A percentile compares a stretch with the other conserved stretches of the same genome.
These are phyloP conservation scores for Hydrocynus forskahlii DNA, from an alignment of 2,797 vertebrate species.

Conservation along the genomic window DNA sequence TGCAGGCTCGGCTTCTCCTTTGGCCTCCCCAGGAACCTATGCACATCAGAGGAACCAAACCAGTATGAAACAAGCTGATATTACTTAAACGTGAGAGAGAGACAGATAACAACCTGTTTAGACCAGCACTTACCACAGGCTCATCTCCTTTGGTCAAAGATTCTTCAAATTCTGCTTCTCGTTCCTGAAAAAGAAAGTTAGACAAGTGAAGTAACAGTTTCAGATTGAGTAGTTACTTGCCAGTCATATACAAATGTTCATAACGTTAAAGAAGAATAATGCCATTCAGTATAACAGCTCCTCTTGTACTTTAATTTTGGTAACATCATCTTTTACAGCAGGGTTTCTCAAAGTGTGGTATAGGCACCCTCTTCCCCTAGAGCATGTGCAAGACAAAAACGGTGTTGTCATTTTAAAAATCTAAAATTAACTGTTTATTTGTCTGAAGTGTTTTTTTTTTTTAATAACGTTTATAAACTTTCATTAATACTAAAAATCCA, in stretches of 20 bases:
- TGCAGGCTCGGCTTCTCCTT: conserved; percentile 87
- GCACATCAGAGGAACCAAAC: neutral
- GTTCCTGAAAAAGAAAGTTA: conserved; percentile 75
- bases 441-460: no score
- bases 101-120: neutral
- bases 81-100: neutral
- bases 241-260: neutral
- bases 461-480: no score
- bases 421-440: no score
- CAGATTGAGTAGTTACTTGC: neutral
- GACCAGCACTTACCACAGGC: conserved; percentile 84
- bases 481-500: no score
- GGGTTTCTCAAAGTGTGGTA: no score
- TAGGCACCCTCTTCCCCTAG: no score
- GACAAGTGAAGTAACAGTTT: neutral
- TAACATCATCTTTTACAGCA: no score
- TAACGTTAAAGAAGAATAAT: neutral
- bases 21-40: conserved; percentile 91
- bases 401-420: no score
- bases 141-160: conserved; percentile 87
- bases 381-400: no score
- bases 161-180: conserved; percentile 94
- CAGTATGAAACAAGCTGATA: neutral
- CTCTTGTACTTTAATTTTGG: neutral
- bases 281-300: neutral